Base-by-base conservation (phyloP, 2,113 vertebrate genomes). In the Atrichornis clamosus region DNA sequence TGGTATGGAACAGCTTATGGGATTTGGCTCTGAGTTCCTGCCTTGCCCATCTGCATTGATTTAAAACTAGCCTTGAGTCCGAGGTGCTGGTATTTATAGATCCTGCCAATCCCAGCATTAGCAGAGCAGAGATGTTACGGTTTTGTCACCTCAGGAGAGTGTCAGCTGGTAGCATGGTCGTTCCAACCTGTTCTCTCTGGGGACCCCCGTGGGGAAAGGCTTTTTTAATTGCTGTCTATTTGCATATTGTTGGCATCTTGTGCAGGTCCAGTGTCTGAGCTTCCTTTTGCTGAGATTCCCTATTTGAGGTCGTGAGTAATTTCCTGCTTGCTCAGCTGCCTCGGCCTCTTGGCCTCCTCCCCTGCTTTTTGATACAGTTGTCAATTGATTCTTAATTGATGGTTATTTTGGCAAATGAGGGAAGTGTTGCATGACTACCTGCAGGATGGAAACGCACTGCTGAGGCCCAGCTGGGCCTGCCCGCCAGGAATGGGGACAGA, bases 1-100 rank as follows among this genome's bases (percentile, higher is more conserved):
- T 77, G 86, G 91, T 86, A 46, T 90, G 95, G 94, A 97, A 72
- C 88, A 95, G 93, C 90, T 97, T 96, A 95, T 68, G 85, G 95
- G 95, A 94, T 96, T 96, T 94, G 90, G 79, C 90, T 94, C 69
- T 2, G 60, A 72, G 92, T 86, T 93, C 50, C 93, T 95, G 92
- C 83, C 50, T 77, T 90, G 90, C 70, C 92, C 88, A 70, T 92
- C 95, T 93, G 96, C 83, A 68, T 80, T 77, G 93, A 91, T 94
- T 94, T 96, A 96, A 95, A 93, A 55, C 79, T 46, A 58, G 76
- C 79, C 46, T 4, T 27, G 68, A 58, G 76, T 65, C 60, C 1
- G 47, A 96, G 95, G 88, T 84, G 83, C 90, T 74, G 82, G 67
- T 97, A 96, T 96, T 96, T 93, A 95, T 96, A 96, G 93, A 47